Percentiles rank a stretch among this genome's conserved stretches.
Conservation (phyloP, 2,797 vertebrate species). For the Sebastes hopkinsi region DNA sequence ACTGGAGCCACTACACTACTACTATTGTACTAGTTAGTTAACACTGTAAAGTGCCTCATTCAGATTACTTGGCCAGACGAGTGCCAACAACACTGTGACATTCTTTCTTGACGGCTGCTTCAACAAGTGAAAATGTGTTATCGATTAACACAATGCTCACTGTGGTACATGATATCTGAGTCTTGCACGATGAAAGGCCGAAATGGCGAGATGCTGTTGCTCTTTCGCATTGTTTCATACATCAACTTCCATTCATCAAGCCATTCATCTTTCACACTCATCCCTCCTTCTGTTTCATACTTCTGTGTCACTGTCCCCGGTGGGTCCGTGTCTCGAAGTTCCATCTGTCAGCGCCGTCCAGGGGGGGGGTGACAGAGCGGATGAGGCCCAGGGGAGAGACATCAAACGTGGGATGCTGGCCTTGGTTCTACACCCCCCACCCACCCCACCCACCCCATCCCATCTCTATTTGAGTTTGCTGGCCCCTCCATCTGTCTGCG, state of each 20-base stretch:
- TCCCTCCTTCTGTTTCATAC: constrained; percentile 74
- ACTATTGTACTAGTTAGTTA: not conserved
- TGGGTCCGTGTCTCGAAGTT: constrained; percentile 71
- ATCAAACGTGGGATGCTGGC: constrained; percentile 78
- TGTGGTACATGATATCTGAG: constrained; percentile 28
- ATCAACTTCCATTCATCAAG: constrained; percentile 61
- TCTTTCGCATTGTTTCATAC: constrained; percentile 46
- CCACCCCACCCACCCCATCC: constrained; percentile 7
- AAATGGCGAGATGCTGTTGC: constrained; percentile 45
- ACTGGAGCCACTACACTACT: not conserved
- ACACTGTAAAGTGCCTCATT: not conserved
- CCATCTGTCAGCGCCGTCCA: constrained; percentile 75
- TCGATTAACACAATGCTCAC: constrained; percentile 32
- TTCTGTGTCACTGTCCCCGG: constrained; percentile 69
- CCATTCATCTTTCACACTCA: constrained; percentile 71
- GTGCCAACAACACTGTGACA: not conserved
- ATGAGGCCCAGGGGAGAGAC: constrained; percentile 77
- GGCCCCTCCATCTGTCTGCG: constrained; percentile 74
- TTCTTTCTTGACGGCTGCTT: constrained; percentile 1
- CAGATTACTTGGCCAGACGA: not conserved
- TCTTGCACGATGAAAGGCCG: constrained; percentile 22
- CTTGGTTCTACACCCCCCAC: constrained; percentile 40
- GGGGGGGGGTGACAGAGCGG: constrained; percentile 66
- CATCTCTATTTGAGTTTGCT: constrained; percentile 74
- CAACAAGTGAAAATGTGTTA: constrained; percentile 36